Conservation (phyloP, 2,888 invertebrate genomes). For the Subacronicta megacephala region DNA sequence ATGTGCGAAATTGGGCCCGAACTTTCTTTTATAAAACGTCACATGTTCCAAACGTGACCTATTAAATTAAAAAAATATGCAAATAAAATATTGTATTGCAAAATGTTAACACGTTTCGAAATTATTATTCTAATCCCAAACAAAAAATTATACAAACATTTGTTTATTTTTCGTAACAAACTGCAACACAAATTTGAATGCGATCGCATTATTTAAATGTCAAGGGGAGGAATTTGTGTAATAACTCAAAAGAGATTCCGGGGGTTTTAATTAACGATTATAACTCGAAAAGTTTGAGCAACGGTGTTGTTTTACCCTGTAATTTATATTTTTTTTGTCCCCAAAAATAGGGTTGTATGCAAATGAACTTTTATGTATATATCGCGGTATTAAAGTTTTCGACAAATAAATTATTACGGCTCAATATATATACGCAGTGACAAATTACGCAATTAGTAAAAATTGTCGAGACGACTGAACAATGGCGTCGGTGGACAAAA, state of each 20-base stretch:
- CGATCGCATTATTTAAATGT: slow-evolving; percentile 61
- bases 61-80: background rate
- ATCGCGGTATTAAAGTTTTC: slow-evolving; percentile 26
- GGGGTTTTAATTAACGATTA: slow-evolving; percentile 76
- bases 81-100: background rate
- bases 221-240: slow-evolving; percentile 61
- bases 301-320: slow-evolving; percentile 60
- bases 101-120: slow-evolving; percentile 10
- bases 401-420: slow-evolving; percentile 36
- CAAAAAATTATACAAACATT: slow-evolving; percentile 23
- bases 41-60: background rate
- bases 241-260: slow-evolving; percentile 69
- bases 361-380: slow-evolving; percentile 27
- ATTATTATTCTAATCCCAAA: slow-evolving; percentile 17
- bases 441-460: background rate
- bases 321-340: slow-evolving; percentile 48
- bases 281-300: slow-evolving; percentile 68
- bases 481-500: too few species aligned
- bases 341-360: slow-evolving; percentile 38
- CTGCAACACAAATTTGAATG: slow-evolving; percentile 55
- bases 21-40: too few species aligned
- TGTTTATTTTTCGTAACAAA: slow-evolving; percentile 46
- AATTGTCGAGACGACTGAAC: background rate
- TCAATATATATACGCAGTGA: slow-evolving; percentile 35
- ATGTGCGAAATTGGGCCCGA: too few species aligned